phyloP scores from a whole-genome alignment of 2,113 vertebrate genomes.

The Lycaon pictus region DNA sequence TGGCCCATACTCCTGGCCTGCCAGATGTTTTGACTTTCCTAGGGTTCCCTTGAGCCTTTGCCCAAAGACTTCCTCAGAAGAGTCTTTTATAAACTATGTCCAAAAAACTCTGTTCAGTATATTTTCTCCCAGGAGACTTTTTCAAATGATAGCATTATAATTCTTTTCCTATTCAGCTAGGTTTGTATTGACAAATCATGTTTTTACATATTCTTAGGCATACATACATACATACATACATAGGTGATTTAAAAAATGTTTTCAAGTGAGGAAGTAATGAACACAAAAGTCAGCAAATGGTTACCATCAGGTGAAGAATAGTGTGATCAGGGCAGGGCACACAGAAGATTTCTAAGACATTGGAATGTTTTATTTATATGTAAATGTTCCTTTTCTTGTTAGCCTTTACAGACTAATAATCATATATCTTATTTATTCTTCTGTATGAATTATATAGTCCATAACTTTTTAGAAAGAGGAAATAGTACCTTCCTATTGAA shows the following conservation, averaged over 20 bases:
- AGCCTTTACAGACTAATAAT: slow-evolving; percentile 1
- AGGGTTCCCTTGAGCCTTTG: not conserved
- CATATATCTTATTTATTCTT: slow-evolving; percentile 4
- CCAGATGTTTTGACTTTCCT: not conserved
- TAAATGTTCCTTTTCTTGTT: not conserved
- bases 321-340: not conserved
- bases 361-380: not conserved
- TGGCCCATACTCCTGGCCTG: not conserved
- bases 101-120: not conserved
- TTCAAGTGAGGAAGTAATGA: slow-evolving; percentile 32
- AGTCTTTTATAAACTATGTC: not conserved
- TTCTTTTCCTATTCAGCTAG: not conserved
- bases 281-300: slow-evolving; percentile 16
- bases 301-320: not conserved
- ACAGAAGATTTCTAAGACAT: not conserved
- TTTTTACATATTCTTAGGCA: not conserved
- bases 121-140: not conserved
- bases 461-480: slow-evolving; percentile 38
- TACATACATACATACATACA: not conserved
- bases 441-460: not conserved
- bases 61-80: slow-evolving; percentile 9
- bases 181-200: not conserved
- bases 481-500: not conserved
- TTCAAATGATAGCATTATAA: not conserved
- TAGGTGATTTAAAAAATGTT: not conserved